A percentile compares a stretch with the other conserved stretches of the same genome.
phyloP scores from a whole-genome alignment of 2,113 vertebrate genomes.

The Cygnus buccinator region DNA sequence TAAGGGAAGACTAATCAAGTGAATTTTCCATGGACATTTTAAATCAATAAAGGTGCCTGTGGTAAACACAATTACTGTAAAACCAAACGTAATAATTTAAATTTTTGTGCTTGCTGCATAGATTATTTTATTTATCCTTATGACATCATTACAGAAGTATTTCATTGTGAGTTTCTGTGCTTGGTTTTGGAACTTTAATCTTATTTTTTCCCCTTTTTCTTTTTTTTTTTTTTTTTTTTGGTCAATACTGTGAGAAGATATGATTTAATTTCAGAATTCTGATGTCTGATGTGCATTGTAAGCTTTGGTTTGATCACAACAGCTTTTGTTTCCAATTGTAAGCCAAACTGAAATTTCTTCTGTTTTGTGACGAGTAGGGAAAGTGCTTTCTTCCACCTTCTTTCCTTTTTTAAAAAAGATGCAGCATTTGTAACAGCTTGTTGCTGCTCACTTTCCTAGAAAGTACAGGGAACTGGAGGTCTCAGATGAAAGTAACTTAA shows the following conservation, averaged over 20 bases:
- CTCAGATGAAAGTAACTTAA: not conserved
- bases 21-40: not conserved
- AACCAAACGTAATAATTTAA: not conserved
- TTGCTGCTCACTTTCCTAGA: not conserved
- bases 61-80: not conserved
- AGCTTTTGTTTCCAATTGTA: not conserved
- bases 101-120: not conserved
- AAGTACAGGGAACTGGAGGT: not conserved
- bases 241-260: not conserved
- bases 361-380: not conserved
- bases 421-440: not conserved
- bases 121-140: not conserved
- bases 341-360: not conserved
- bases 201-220: not conserved
- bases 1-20: not conserved
- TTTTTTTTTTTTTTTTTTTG: too few species aligned
- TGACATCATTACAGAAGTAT: not conserved
- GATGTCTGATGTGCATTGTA: not conserved
- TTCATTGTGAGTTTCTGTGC: not conserved
- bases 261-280: not conserved
- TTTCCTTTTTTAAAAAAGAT: not conserved
- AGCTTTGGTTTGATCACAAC: not conserved
- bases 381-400: not conserved
- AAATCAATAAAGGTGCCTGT: not conserved
- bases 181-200: not conserved